Evolutionary conservation across 1,140 invertebrate genomes (phyloP).

Genomic region (Acromyrmex charruanus): DNA sequence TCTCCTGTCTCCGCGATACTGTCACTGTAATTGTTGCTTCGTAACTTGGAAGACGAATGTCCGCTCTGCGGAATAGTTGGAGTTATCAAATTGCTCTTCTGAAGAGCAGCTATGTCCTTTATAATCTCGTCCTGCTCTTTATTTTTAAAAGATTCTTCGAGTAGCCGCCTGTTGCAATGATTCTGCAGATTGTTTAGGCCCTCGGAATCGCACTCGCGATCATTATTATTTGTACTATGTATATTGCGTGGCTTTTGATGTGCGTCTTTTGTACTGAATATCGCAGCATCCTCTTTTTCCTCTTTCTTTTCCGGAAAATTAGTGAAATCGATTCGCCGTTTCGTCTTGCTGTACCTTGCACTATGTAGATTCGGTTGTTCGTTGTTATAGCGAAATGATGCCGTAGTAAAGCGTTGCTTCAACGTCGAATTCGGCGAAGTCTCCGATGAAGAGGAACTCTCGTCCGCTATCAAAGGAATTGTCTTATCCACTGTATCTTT

Average conservation of each 20-base stretch:
- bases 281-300: conserved; percentile 31
- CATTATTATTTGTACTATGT: conserved; percentile 81
- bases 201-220: conserved; percentile 30
- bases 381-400: conserved; percentile 51
- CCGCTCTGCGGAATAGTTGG: conserved; percentile 50
- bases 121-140: conserved; percentile 16
- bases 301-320: conserved; percentile 16
- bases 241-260: conserved; percentile 72
- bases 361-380: conserved; percentile 58
- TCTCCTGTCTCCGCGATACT: conserved; percentile 25
- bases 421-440: neutral
- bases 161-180: conserved; percentile 49
- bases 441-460: conserved; percentile 9
- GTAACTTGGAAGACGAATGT: conserved; percentile 68
- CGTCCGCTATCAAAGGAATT: conserved; percentile 45
- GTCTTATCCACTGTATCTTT: conserved; percentile 78
- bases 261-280: conserved; percentile 75
- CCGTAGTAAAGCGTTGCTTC: conserved; percentile 48
- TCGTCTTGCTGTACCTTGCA: conserved; percentile 55
- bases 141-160: conserved; percentile 36
- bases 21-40: conserved; percentile 44
- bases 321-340: conserved; percentile 68
- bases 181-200: conserved; percentile 38
- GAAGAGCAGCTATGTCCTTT: conserved; percentile 8
- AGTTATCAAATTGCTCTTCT: conserved; percentile 34